phyloP scores from a whole-genome alignment of 2,113 vertebrate species.

The Danio rerio region DNA sequence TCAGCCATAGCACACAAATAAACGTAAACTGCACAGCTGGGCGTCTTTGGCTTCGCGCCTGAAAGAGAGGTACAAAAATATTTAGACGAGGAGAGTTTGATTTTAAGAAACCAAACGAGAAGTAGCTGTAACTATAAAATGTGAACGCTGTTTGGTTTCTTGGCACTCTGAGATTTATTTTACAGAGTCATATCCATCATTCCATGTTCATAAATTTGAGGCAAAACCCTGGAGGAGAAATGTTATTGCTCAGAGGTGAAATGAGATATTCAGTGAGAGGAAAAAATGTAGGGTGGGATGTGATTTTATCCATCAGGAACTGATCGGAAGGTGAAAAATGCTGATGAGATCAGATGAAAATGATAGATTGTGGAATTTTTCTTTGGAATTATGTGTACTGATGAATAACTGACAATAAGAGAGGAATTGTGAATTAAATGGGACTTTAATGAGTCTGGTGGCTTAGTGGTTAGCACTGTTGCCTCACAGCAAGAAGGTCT shows the following conservation, averaged over 20 bases:
- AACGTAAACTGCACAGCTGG: slow-evolving; percentile 16
- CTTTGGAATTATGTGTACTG: neutral
- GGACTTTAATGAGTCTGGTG: too few species aligned
- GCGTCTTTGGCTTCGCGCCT: neutral
- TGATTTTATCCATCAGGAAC: slow-evolving; percentile 1
- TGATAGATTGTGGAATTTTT: neutral
- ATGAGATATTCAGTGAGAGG: neutral
- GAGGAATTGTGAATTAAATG: too few species aligned
- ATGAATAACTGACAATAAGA: too few species aligned
- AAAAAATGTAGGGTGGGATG: neutral
- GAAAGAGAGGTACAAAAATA: neutral
- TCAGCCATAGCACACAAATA: slow-evolving; percentile 36
- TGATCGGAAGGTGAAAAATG: slow-evolving; percentile 9
- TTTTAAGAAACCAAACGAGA: neutral
- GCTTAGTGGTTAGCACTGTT: too few species aligned
- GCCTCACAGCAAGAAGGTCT: too few species aligned
- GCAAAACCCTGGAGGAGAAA: neutral
- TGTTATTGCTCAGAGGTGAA: slow-evolving; percentile 1
- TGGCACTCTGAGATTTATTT: neutral
- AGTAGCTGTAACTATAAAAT: neutral
- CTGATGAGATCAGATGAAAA: neutral
- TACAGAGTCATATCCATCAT: neutral
- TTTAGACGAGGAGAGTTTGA: slow-evolving; percentile 3
- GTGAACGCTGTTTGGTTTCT: neutral
- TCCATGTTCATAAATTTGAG: neutral